Conservation (phyloP, 2,888 invertebrate genomes). For the Tholera decimalis region DNA sequence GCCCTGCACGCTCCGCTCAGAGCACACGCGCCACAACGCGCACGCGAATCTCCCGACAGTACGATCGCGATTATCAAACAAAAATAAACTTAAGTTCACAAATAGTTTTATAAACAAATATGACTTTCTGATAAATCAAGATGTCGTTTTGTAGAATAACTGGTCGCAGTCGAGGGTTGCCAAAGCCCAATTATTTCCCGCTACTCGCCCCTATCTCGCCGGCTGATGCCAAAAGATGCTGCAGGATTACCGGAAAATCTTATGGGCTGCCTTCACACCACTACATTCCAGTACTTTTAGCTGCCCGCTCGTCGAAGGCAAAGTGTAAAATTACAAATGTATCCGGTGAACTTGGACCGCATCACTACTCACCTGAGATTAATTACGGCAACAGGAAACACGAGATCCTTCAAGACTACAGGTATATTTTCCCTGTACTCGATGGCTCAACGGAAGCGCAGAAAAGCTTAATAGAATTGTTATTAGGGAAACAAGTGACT, state of each 20-base stretch:
- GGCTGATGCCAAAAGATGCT: constrained; percentile 95
- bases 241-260: constrained; percentile 95
- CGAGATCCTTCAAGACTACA: constrained; percentile 93
- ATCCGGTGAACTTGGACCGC: constrained; percentile 92
- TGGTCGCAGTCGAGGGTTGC: constrained; percentile 95
- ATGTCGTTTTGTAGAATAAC: constrained; percentile 96
- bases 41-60: constrained; percentile 72
- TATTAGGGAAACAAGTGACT: constrained; percentile 91
- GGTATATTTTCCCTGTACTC: constrained; percentile 94
- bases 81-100: constrained; percentile 62
- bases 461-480: constrained; percentile 91
- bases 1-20: constrained; percentile 78
- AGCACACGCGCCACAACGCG: constrained; percentile 78
- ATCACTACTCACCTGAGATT: constrained; percentile 92
- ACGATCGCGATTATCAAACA: constrained; percentile 73
- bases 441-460: constrained; percentile 93
- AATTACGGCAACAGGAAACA: constrained; percentile 93
- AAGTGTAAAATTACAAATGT: constrained; percentile 93
- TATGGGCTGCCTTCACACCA: constrained; percentile 94
- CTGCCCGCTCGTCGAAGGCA: constrained; percentile 84
- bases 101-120: constrained; percentile 82
- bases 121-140: constrained; percentile 78
- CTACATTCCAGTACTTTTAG: constrained; percentile 95
- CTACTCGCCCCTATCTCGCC: constrained; percentile 95
- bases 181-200: constrained; percentile 96